These are phyloP conservation scores for Bombus impatiens DNA, from an alignment of 1,140 invertebrate species.

Conservation along the genomic window DNA sequence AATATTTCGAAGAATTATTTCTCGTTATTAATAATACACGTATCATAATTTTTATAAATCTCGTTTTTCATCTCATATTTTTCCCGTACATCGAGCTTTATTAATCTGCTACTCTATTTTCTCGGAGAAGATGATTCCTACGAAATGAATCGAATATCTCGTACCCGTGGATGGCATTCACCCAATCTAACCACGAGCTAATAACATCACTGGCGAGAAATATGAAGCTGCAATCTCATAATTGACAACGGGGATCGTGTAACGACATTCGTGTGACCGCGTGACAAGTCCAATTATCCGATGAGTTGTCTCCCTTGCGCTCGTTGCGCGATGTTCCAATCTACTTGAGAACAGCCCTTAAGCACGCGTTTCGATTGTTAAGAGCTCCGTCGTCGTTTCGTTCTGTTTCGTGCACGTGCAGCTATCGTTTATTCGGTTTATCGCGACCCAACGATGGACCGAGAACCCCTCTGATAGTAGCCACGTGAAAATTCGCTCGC, in stretches of 20 bases:
- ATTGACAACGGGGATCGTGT: conserved; percentile 49
- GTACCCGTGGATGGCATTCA: not conserved
- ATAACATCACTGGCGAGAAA: conserved; percentile 29
- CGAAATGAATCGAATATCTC: not conserved
- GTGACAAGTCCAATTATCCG: conserved; percentile 63
- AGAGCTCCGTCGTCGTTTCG: conserved; percentile 15
- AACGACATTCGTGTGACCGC: conserved; percentile 48
- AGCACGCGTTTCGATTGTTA: conserved; percentile 50
- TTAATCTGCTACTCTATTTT: not conserved
- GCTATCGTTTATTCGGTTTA: conserved; percentile 16
- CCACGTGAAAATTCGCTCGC: not conserved
- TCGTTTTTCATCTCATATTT: too few species aligned
- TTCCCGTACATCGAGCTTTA: too few species aligned
- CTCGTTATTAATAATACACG: too few species aligned
- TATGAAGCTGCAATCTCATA: conserved; percentile 36
- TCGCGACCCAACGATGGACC: not conserved
- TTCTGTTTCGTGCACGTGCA: conserved; percentile 23
- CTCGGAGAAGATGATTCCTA: not conserved
- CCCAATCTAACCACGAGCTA: not conserved
- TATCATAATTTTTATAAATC: too few species aligned
- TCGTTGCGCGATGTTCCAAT: conserved; percentile 64
- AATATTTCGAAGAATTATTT: too few species aligned
- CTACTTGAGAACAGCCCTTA: conserved; percentile 50
- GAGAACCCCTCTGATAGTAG: not conserved
- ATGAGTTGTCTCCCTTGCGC: conserved; percentile 37